These are phyloP conservation scores for Smittia sp. DNA, from an alignment of 2,888 invertebrate species.

Conservation along the genomic window DNA sequence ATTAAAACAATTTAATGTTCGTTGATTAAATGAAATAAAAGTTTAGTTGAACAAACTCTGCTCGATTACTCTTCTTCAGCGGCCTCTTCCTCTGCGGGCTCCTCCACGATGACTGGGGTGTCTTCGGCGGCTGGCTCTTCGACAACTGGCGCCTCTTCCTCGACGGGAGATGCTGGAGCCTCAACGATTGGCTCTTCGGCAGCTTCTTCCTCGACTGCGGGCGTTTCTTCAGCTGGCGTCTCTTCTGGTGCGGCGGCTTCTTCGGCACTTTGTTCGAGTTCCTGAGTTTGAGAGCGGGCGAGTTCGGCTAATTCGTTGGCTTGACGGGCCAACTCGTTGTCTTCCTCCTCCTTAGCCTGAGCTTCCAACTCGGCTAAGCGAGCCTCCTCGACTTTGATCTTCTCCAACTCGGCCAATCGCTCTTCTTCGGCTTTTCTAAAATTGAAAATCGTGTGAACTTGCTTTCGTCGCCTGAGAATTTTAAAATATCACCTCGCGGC, in stretches of 20 bases:
- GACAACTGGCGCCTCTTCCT: conserved; percentile 46
- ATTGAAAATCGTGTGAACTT: background rate
- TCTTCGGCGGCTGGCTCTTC: conserved; percentile 15
- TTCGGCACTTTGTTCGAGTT: conserved; percentile 59
- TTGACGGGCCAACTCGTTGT: conserved; percentile 67
- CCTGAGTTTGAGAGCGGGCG: conserved; percentile 62
- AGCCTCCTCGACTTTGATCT: conserved; percentile 51
- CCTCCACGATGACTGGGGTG: background rate
- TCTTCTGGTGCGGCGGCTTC: conserved; percentile 57
- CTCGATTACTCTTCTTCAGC: background rate
- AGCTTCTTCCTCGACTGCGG: conserved; percentile 53
- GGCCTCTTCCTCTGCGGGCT: background rate
- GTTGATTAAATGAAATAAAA: too few relatives aligned
- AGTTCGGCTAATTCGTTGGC: conserved; percentile 69
- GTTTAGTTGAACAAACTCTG: too few relatives aligned
- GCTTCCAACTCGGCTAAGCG: conserved; percentile 51
- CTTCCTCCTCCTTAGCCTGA: conserved; percentile 63
- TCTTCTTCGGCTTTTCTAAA: conserved; percentile 45
- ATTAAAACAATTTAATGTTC: too few relatives aligned
- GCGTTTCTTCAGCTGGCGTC: conserved; percentile 55
- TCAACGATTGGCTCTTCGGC: conserved; percentile 46
- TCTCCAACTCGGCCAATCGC: conserved; percentile 56
- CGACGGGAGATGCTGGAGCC: conserved; percentile 53
- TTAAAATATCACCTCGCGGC: conserved; percentile 21
- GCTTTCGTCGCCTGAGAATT: background rate